Evolutionary conservation across 2,113 vertebrate genomes (phyloP).

Genomic region (Felis catus): DNA sequence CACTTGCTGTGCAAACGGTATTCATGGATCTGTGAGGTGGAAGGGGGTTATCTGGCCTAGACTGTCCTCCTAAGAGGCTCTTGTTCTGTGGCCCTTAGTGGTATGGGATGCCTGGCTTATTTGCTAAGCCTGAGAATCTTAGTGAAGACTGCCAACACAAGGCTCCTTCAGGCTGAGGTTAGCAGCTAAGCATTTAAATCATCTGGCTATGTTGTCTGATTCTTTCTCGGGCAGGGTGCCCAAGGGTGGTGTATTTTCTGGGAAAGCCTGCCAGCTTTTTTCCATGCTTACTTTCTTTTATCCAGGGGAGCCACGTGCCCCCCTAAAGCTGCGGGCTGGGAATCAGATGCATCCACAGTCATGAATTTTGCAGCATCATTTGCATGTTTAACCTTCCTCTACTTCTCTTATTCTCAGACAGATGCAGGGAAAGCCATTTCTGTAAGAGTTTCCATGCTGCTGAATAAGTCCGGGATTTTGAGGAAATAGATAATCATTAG

Average conservation of each 20-base stretch:
- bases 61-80: neutral
- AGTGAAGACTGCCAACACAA: constrained; percentile 34
- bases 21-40: neutral
- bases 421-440: constrained; percentile 66
- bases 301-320: constrained; percentile 38
- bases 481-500: constrained; percentile 15
- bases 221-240: constrained; percentile 60
- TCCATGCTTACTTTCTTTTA: constrained; percentile 42
- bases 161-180: constrained; percentile 50
- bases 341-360: constrained; percentile 42
- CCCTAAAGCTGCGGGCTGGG: constrained; percentile 27
- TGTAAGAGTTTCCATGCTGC: neutral
- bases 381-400: constrained; percentile 77
- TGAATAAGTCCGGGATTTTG: constrained; percentile 10
- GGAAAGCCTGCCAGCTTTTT: constrained; percentile 48
- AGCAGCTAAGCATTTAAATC: constrained; percentile 64
- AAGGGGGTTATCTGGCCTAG: neutral
- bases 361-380: constrained; percentile 76
- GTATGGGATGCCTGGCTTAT: neutral
- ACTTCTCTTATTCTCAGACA: constrained; percentile 69
- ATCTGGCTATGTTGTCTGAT: constrained; percentile 31
- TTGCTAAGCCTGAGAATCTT: neutral
- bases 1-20: neutral
- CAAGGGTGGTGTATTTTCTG: neutral
- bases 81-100: neutral